Conservation (phyloP, 2,113 vertebrate genomes). For the Trinectes maculatus region DNA sequence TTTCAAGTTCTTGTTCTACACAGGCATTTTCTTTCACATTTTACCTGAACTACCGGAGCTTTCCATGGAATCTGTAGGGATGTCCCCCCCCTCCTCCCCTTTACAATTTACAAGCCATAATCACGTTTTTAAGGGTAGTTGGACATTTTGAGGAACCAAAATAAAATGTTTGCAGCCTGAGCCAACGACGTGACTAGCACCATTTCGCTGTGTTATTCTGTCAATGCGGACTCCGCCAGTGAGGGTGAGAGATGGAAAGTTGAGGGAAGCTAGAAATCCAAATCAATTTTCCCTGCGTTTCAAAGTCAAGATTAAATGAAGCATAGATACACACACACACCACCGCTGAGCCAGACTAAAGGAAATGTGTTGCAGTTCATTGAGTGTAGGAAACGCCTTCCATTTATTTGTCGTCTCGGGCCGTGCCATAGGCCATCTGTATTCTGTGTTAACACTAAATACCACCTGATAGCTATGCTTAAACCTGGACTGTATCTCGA, state of each 20-base stretch:
- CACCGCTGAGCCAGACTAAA: conserved; percentile 42
- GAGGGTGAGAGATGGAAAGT: conserved; percentile 31
- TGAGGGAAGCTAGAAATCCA: conserved; percentile 19
- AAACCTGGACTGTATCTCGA: conserved; percentile 40
- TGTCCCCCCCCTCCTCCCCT: no score
- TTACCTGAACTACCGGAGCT: neutral
- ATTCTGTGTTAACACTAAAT: conserved; percentile 57
- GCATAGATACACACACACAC: conserved; percentile 41
- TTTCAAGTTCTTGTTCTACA: neutral
- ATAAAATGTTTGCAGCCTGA: conserved; percentile 8
- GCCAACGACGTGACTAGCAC: conserved; percentile 4
- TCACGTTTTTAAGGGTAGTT: conserved; percentile 18
- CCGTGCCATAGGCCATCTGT: conserved; percentile 22
- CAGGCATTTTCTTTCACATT: neutral
- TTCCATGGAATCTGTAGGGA: no score
- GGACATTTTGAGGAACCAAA: neutral
- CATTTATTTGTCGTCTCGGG: conserved; percentile 26
- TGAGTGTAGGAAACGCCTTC: conserved; percentile 42
- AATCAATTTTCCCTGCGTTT: conserved; percentile 43
- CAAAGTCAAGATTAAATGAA: conserved; percentile 56
- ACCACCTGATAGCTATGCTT: conserved; percentile 49
- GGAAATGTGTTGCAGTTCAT: conserved; percentile 40
- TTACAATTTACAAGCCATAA: conserved; percentile 6
- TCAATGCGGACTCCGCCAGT: neutral
- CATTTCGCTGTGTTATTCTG: conserved; percentile 23